phyloP scores from a whole-genome alignment of 30 jellyfish, hydroid and myxozoan species.

The Chrysaora quinquecirrha region DNA sequence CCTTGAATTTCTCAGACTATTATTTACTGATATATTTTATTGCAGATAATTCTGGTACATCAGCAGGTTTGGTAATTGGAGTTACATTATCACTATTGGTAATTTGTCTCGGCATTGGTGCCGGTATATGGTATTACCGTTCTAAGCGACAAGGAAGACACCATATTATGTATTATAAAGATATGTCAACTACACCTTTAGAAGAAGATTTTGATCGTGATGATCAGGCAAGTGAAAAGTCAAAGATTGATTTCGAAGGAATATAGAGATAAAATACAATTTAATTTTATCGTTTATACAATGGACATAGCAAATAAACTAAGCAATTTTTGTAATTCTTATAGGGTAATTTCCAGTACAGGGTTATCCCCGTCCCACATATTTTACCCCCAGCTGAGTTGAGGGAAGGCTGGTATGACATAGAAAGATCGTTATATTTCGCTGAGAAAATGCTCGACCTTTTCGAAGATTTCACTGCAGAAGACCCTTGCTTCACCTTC shows the following conservation, averaged over 20 bases:
- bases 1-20: too few relatives aligned
- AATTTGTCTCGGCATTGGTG: slow-evolving; percentile 60
- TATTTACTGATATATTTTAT: too few relatives aligned
- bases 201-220: slow-evolving; percentile 91
- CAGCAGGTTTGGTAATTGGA: slow-evolving; percentile 77
- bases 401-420: neutral
- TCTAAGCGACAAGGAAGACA: slow-evolving; percentile 63
- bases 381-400: too few relatives aligned
- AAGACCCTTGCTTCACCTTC: too few relatives aligned
- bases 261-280: neutral
- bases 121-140: slow-evolving; percentile 71
- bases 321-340: neutral
- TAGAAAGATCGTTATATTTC: neutral
- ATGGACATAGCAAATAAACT: neutral
- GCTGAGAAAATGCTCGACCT: neutral
- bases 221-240: slow-evolving; percentile 80
- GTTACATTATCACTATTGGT: slow-evolving; percentile 69
- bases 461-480: too few relatives aligned
- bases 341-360: too few relatives aligned
- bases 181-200: slow-evolving; percentile 95
- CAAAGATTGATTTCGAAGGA: slow-evolving; percentile 55
- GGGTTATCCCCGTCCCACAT: too few relatives aligned
- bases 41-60: slow-evolving; percentile 49
- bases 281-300: neutral
- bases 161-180: slow-evolving; percentile 94